A percentile compares a stretch with the other conserved stretches of the same genome.
These are phyloP conservation scores for Idaea straminata DNA, from an alignment of 2,888 invertebrate species.

Conservation along the genomic window DNA sequence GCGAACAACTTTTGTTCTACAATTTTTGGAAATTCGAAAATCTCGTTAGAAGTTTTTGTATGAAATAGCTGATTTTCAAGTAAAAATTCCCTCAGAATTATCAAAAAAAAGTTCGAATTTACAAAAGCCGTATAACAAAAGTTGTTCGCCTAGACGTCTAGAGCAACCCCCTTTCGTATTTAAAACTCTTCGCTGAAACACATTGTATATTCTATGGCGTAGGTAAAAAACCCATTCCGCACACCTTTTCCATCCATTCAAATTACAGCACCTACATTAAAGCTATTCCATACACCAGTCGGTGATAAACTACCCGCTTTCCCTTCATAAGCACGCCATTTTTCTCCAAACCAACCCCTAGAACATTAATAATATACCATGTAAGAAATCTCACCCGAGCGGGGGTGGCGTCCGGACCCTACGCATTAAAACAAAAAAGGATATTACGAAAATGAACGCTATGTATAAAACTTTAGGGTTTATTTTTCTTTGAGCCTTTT, in stretches of 20 bases:
- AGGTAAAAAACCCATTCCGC: too few species aligned
- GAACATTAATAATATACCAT: conserved; percentile 74
- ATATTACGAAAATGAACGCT: neutral
- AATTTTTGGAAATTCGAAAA: too few species aligned
- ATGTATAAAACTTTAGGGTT: neutral
- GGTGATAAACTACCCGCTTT: conserved; percentile 54
- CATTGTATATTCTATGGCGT: too few species aligned
- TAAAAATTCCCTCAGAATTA: too few species aligned
- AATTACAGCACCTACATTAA: neutral
- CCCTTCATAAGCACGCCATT: conserved; percentile 59
- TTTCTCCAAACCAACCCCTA: conserved; percentile 56
- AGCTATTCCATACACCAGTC: conserved; percentile 18
- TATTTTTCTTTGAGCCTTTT: neutral
- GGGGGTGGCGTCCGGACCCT: conserved; percentile 70
- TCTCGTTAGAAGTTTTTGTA: too few species aligned
- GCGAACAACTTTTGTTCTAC: too few species aligned
- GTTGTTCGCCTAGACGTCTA: too few species aligned
- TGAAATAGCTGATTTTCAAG: too few species aligned
- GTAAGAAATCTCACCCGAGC: conserved; percentile 72
- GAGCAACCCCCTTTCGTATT: too few species aligned
- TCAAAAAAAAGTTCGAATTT: too few species aligned
- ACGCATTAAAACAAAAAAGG: conserved; percentile 43
- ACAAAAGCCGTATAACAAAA: too few species aligned
- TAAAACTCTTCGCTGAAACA: too few species aligned
- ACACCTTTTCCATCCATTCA: neutral